Evolutionary conservation across 2,113 vertebrate species (phyloP).

Genomic region (Onychostoma macrolepis): DNA sequence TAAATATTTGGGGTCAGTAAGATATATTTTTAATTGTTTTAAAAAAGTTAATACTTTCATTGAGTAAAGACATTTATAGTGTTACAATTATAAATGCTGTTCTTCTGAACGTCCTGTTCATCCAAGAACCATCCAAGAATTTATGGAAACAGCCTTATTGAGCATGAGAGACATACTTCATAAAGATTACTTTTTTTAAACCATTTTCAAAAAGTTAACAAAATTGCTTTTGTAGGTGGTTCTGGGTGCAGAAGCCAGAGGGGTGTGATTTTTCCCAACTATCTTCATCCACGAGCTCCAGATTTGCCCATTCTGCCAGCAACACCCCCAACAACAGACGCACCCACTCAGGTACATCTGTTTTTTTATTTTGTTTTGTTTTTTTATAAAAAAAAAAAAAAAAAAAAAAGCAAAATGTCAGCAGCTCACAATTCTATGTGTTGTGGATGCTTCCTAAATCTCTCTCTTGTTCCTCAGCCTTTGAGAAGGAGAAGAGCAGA

Average conservation of each 20-base stretch:
- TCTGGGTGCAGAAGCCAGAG: constrained; percentile 46
- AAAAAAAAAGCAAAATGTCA: neutral
- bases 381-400: too few relatives aligned
- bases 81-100: neutral
- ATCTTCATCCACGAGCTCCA: constrained; percentile 33
- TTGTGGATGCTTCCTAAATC: neutral
- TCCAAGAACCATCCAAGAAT: neutral
- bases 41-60: too few relatives aligned
- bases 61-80: neutral
- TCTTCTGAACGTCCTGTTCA: neutral
- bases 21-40: neutral
- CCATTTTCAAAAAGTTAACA: neutral
- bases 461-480: constrained; percentile 32
- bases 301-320: constrained; percentile 41
- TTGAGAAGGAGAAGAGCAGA: constrained; percentile 66
- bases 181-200: too few relatives aligned
- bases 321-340: constrained; percentile 38
- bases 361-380: neutral
- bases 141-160: neutral
- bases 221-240: constrained; percentile 40
- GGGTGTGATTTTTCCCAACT: constrained; percentile 43
- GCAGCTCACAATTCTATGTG: neutral
- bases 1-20: neutral
- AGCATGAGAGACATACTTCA: neutral
- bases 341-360: constrained; percentile 49